Conservation (phyloP, 2,888 invertebrate genomes). For the Acanthosepion lycidas region DNA sequence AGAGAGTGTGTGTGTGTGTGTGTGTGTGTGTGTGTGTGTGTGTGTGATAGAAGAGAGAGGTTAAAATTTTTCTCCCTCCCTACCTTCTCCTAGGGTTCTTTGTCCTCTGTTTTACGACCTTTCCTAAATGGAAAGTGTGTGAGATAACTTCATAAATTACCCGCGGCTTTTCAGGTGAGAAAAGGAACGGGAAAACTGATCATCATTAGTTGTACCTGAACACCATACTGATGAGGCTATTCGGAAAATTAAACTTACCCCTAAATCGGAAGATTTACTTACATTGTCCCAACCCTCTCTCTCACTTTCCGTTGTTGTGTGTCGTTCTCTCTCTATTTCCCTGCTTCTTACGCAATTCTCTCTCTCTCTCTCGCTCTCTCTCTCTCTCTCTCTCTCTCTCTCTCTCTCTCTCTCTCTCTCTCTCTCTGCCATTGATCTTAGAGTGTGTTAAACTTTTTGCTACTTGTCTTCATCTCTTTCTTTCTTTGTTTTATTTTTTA, state of each 20-base stretch:
- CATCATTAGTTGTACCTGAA: background rate
- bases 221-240: background rate
- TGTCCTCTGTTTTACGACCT: background rate
- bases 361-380: no score
- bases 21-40: no score
- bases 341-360: no score
- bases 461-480: background rate
- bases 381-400: no score
- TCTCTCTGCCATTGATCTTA: background rate
- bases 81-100: background rate
- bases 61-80: background rate
- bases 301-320: no score
- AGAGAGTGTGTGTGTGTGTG: no score
- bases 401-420: background rate
- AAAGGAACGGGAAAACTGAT: background rate
- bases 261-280: background rate
- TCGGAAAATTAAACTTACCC: slow-evolving; percentile 5
- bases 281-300: background rate
- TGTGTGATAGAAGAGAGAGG: background rate
- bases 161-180: background rate
- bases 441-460: no score
- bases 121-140: background rate
- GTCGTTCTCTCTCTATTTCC: no score
- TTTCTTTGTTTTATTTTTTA: background rate
- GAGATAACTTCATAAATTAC: slow-evolving; percentile 21